Conservation (phyloP, 2,888 invertebrate genomes). For the Drosophila maculinotata region DNA sequence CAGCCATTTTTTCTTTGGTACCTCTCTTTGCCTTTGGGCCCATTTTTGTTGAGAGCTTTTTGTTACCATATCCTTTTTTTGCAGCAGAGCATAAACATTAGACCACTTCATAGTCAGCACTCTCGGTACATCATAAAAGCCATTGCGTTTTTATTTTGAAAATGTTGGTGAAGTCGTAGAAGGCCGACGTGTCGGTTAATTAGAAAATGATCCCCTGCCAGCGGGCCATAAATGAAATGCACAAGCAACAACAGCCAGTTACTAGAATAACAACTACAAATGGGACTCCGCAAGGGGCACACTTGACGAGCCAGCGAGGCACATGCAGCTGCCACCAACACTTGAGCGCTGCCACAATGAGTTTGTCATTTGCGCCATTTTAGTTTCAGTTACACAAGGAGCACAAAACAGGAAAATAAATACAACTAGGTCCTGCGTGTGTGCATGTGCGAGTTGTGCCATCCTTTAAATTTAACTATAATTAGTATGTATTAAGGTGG, state of each 20-base stretch:
- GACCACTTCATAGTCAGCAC: constrained; percentile 36
- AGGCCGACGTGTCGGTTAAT: constrained; percentile 75
- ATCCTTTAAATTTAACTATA: constrained; percentile 63
- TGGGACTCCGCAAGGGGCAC: constrained; percentile 55
- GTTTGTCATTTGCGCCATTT: constrained; percentile 63
- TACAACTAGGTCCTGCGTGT: neutral
- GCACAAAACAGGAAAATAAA: constrained; percentile 11
- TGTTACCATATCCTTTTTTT: constrained; percentile 36
- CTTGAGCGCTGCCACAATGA: constrained; percentile 58
- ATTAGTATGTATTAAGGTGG: constrained; percentile 52
- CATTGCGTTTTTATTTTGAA: constrained; percentile 56
- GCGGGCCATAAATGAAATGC: constrained; percentile 68
- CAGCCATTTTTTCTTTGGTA: constrained; percentile 40
- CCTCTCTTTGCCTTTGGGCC: constrained; percentile 42
- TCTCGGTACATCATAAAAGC: constrained; percentile 53
- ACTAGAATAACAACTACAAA: constrained; percentile 32
- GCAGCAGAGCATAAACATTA: constrained; percentile 32
- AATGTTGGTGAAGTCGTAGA: constrained; percentile 65
- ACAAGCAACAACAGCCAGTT: constrained; percentile 31
- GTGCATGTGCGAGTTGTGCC: constrained; percentile 30
- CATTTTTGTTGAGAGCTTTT: constrained; percentile 60
- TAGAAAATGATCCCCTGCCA: constrained; percentile 74
- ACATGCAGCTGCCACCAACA: constrained; percentile 63
- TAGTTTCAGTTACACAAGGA: constrained; percentile 33
- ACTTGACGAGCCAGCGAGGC: constrained; percentile 62